Percentiles rank a stretch among this genome's conserved stretches.
These are phyloP conservation scores for Lacerta viridis DNA, from an alignment of 2,797 vertebrate genomes.

Conservation along the genomic window DNA sequence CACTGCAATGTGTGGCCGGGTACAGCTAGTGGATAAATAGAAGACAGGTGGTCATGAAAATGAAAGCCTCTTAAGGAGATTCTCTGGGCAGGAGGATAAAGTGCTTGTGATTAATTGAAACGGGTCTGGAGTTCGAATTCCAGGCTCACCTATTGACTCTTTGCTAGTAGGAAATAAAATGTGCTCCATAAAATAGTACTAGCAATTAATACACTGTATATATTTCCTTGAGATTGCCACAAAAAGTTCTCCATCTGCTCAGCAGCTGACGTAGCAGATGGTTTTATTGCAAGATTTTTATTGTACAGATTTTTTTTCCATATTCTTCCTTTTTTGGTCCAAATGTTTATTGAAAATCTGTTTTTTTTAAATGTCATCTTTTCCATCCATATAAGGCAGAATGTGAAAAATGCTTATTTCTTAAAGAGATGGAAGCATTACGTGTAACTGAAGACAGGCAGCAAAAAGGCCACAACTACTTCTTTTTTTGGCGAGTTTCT, in stretches of 20 bases:
- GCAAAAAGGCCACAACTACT: not conserved
- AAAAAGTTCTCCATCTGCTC: conserved; percentile 44
- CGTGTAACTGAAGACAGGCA: not conserved
- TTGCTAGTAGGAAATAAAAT: not conserved
- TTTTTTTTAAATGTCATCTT: not conserved
- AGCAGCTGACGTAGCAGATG: conserved; percentile 57
- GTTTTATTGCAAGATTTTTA: conserved; percentile 49
- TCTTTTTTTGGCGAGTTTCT: not conserved
- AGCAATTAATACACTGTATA: not conserved
- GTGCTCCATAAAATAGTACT: not conserved
- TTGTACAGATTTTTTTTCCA: conserved; percentile 46
- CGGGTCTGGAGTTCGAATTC: not conserved
- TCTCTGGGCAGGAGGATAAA: not conserved
- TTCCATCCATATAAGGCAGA: conserved; percentile 18
- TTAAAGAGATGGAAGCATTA: not conserved
- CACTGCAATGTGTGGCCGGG: no score
- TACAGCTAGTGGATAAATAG: not conserved
- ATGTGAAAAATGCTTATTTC: not conserved
- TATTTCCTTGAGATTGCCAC: conserved; percentile 21
- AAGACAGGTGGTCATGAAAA: not conserved
- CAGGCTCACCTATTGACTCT: not conserved
- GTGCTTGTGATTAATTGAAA: not conserved
- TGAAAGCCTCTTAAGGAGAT: not conserved
- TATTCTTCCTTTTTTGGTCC: conserved; percentile 12
- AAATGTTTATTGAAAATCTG: conserved; percentile 36